Evolutionary conservation across 2,888 invertebrate genomes (phyloP).

Genomic region (Chelonus formosanus): DNA sequence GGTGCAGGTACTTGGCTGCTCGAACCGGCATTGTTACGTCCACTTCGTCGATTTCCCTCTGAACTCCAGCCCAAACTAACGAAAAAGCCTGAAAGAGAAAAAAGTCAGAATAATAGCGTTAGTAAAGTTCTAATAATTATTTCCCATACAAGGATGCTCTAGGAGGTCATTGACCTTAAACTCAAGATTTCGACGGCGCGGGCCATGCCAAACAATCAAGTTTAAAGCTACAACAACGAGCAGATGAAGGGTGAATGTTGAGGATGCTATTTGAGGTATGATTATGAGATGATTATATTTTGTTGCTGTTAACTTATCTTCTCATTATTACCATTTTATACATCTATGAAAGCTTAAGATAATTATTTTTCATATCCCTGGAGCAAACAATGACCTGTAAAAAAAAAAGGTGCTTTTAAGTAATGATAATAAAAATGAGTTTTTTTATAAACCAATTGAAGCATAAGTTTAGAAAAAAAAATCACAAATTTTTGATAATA

Average conservation of each 20-base stretch:
- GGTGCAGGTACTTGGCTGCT: conserved; percentile 55
- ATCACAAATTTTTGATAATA: too few species aligned
- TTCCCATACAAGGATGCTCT: conserved; percentile 5
- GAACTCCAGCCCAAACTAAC: conserved; percentile 57
- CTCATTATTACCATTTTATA: too few species aligned
- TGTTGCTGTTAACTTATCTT: conserved; percentile 6
- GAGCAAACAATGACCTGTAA: too few species aligned
- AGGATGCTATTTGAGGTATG: conserved; percentile 27
- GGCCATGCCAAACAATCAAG: conserved; percentile 63
- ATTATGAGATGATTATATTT: conserved; percentile 30
- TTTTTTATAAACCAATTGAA: too few species aligned
- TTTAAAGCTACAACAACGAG: conserved; percentile 64
- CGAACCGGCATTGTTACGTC: conserved; percentile 32
- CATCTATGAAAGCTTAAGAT: too few species aligned
- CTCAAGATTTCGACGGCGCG: conserved; percentile 49
- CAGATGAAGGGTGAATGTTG: conserved; percentile 45
- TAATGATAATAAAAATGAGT: too few species aligned
- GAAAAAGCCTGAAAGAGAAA: conserved; percentile 58
- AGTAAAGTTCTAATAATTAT: conserved; percentile 34
- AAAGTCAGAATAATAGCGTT: conserved; percentile 40
- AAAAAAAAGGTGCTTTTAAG: too few species aligned
- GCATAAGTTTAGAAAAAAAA: too few species aligned
- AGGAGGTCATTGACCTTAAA: conserved; percentile 5
- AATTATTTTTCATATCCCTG: too few species aligned
- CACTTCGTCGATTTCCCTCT: conserved; percentile 46